Conservation (phyloP, 2,888 invertebrate species). For the Corythucha ciliata region DNA sequence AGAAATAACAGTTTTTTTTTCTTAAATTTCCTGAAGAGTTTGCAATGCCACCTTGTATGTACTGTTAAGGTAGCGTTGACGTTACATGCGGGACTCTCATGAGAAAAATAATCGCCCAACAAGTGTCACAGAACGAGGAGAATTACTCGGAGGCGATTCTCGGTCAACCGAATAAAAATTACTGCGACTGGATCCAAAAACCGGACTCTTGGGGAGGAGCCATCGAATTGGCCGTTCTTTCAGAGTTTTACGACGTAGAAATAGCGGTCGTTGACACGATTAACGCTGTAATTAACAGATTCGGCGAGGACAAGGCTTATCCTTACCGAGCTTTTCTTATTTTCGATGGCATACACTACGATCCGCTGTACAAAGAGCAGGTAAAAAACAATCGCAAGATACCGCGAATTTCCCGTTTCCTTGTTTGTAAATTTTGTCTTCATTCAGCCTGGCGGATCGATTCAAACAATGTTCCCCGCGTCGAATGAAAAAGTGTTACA, state of each 20-base stretch:
- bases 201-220: slow-evolving; percentile 92
- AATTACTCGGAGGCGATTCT: slow-evolving; percentile 79
- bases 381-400: neutral
- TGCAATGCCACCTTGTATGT: no score
- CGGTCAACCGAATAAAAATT: slow-evolving; percentile 72
- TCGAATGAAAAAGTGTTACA: slow-evolving; percentile 60
- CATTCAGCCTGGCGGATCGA: slow-evolving; percentile 55
- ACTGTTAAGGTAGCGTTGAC: slow-evolving; percentile 59
- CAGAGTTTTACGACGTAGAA: slow-evolving; percentile 78
- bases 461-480: slow-evolving; percentile 70
- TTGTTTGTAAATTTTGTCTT: slow-evolving; percentile 23
- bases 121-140: slow-evolving; percentile 64
- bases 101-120: slow-evolving; percentile 78
- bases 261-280: slow-evolving; percentile 89
- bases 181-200: slow-evolving; percentile 82
- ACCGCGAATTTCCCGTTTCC: neutral
- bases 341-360: slow-evolving; percentile 95
- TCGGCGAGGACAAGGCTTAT: slow-evolving; percentile 86
- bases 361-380: slow-evolving; percentile 81
- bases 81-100: slow-evolving; percentile 62
- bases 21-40: no score
- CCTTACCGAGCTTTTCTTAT: slow-evolving; percentile 73
- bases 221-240: slow-evolving; percentile 81
- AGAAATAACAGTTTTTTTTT: no score
- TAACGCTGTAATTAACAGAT: slow-evolving; percentile 79